A percentile compares a stretch with the other conserved stretches of the same genome.
phyloP scores from a whole-genome alignment of 2,797 vertebrate genomes.

The Trematomus bernacchii region DNA sequence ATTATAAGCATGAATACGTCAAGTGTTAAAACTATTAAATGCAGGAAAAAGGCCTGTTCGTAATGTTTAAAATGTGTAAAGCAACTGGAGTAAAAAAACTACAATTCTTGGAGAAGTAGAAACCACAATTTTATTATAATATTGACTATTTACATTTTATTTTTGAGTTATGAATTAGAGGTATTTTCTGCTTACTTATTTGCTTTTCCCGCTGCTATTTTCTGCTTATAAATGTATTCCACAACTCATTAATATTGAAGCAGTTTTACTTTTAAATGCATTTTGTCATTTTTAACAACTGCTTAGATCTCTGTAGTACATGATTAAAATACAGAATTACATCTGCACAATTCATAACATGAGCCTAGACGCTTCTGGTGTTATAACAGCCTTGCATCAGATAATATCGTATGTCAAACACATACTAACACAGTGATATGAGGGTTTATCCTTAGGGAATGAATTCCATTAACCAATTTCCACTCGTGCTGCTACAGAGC shows the following conservation, averaged over 20 bases:
- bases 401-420: constrained; percentile 20
- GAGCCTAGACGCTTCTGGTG: not conserved
- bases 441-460: constrained; percentile 31
- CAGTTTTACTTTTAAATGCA: not conserved
- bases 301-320: not conserved
- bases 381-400: constrained; percentile 6
- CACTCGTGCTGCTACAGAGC: constrained; percentile 33
- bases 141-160: too few species aligned
- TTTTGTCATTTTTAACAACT: not conserved
- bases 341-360: not conserved
- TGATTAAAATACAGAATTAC: not conserved
- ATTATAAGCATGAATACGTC: not conserved
- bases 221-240: too few species aligned
- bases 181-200: too few species aligned
- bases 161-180: too few species aligned
- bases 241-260: not conserved
- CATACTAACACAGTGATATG: constrained; percentile 11
- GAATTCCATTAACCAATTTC: constrained; percentile 54
- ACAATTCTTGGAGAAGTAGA: not conserved
- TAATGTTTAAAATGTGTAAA: not conserved
- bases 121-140: too few species aligned
- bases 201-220: too few species aligned
- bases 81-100: too few species aligned
- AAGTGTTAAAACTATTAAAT: constrained; percentile 1
- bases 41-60: not conserved